These are phyloP conservation scores for Probosciger aterrimus DNA, from an alignment of 2,113 vertebrate species.

Conservation along the genomic window DNA sequence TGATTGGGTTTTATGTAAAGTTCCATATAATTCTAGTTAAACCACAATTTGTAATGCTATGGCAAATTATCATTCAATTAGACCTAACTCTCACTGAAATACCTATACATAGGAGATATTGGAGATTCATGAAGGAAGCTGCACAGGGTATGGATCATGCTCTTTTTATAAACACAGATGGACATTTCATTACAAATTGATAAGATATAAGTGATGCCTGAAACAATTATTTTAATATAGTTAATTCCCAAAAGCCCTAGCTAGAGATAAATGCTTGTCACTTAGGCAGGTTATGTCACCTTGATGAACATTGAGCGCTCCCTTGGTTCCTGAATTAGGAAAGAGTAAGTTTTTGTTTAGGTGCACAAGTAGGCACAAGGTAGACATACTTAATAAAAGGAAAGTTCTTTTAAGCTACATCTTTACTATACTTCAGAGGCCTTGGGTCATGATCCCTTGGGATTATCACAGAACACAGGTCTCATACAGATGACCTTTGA, in stretches of 20 bases:
- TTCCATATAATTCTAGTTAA: slow-evolving; percentile 68
- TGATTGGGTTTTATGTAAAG: slow-evolving; percentile 66
- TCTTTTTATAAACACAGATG: slow-evolving; percentile 53
- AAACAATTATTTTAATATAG: slow-evolving; percentile 55
- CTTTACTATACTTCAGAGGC: neutral
- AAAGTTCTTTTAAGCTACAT: neutral
- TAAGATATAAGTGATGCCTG: slow-evolving; percentile 14
- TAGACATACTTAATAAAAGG: neutral
- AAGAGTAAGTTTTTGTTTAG: neutral
- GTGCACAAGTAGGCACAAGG: neutral
- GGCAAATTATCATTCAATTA: slow-evolving; percentile 71
- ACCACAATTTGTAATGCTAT: slow-evolving; percentile 66
- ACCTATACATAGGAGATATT: neutral
- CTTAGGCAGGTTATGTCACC: neutral
- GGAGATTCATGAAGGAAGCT: slow-evolving; percentile 19
- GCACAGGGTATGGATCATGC: neutral
- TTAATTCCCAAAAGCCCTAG: slow-evolving; percentile 13
- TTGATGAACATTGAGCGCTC: neutral
- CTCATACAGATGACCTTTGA: neutral
- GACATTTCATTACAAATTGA: slow-evolving; percentile 59
- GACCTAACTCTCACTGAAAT: slow-evolving; percentile 41
- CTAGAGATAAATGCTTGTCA: neutral
- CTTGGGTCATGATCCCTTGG: neutral
- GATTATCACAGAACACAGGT: neutral
- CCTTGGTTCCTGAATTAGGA: neutral